A percentile compares a stretch with the other conserved stretches of the same genome.
phyloP scores from a whole-genome alignment of 2,888 invertebrate species.

The Xanthorhoe spadicearia region DNA sequence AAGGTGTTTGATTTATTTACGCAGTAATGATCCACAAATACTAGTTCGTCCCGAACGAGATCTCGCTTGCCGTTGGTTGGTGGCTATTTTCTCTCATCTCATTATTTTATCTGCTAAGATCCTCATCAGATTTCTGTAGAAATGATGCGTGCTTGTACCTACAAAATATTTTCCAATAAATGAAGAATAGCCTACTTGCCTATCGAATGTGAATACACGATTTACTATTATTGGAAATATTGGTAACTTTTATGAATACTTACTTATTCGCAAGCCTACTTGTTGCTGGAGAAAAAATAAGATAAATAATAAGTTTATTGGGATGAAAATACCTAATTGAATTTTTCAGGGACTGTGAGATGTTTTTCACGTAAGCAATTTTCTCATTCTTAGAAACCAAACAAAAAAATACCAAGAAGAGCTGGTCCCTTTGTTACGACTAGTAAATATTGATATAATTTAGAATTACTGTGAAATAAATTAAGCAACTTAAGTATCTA shows the following conservation, averaged over 20 bases:
- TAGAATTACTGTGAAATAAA: no score
- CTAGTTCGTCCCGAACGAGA: no score
- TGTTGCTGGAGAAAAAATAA: neutral
- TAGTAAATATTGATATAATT: neutral
- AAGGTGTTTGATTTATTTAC: no score
- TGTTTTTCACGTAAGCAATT: neutral
- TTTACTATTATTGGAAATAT: neutral
- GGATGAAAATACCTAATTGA: slow-evolving; percentile 6
- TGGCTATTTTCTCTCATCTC: no score
- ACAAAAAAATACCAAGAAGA: neutral
- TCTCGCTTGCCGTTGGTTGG: no score
- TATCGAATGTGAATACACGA: neutral
- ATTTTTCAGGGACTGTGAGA: neutral
- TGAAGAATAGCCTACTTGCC: neutral
- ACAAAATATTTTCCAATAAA: neutral
- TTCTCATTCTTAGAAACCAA: neutral
- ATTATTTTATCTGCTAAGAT: no score
- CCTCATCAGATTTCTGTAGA: no score
- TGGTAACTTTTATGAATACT: neutral
- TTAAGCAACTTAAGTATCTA: no score
- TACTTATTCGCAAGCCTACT: neutral
- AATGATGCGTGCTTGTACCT: no score
- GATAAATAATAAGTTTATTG: slow-evolving; percentile 8
- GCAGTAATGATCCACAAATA: no score
- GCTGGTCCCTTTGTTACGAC: neutral